These are phyloP conservation scores for Dasypolia templi DNA, from an alignment of 2,888 invertebrate species.

Conservation along the genomic window DNA sequence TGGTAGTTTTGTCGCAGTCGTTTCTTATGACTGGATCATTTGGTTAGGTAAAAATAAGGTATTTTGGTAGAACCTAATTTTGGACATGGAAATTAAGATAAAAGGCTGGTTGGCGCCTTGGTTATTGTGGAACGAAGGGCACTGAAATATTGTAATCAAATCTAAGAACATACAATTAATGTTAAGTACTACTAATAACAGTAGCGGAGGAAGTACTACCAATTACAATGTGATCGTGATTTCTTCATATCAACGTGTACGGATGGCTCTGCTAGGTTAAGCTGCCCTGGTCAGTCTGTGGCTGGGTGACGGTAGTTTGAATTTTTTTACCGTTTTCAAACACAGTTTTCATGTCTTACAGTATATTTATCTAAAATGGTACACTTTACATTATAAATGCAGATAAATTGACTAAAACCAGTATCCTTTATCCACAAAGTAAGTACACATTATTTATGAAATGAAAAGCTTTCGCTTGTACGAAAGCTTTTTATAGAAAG, in stretches of 20 bases:
- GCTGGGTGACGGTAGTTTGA: neutral
- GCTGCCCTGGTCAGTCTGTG: neutral
- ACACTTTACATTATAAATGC: neutral
- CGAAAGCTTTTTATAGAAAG: slow-evolving; percentile 16
- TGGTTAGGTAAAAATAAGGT: slow-evolving; percentile 1
- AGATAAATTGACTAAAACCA: slow-evolving; percentile 1
- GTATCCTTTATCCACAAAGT: slow-evolving; percentile 7
- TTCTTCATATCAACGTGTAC: too few relatives aligned
- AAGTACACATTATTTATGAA: neutral
- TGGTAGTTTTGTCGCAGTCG: neutral
- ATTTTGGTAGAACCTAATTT: neutral
- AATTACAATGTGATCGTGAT: too few relatives aligned
- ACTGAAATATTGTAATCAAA: too few relatives aligned
- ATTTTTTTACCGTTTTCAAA: neutral
- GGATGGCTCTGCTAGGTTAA: too few relatives aligned
- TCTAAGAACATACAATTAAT: too few relatives aligned
- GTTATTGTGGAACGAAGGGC: neutral
- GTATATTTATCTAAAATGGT: neutral
- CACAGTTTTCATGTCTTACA: too few relatives aligned
- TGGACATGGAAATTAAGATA: neutral
- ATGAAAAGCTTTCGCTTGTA: too few relatives aligned
- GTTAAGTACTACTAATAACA: too few relatives aligned
- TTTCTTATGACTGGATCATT: neutral
- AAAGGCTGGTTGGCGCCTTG: neutral
- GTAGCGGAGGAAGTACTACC: too few relatives aligned